Evolutionary conservation across 2,113 vertebrate genomes (phyloP).

Genomic region (Poeciliopsis occidentalis): DNA sequence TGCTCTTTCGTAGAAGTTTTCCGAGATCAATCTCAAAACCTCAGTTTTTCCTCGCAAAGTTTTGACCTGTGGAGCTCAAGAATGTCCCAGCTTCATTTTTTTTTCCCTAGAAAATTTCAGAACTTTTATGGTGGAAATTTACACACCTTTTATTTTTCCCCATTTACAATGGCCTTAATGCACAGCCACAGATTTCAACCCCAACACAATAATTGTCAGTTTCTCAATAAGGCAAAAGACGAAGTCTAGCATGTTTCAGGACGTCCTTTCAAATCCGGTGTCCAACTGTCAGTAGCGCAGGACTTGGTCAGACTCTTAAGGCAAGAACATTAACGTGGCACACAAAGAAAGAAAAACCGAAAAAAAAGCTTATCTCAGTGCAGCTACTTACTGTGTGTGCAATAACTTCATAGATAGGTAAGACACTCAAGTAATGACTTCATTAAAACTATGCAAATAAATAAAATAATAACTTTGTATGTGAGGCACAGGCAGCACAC

Average conservation of each 20-base stretch:
- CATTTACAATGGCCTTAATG: no score
- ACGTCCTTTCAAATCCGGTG: neutral
- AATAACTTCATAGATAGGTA: conserved; percentile 31
- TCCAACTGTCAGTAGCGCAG: conserved; percentile 41
- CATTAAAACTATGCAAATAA: conserved; percentile 65
- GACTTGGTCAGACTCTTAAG: conserved; percentile 47
- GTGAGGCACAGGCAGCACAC: conserved; percentile 45
- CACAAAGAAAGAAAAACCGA: neutral
- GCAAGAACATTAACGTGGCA: conserved; percentile 39
- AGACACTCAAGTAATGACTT: conserved; percentile 35
- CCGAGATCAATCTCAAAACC: no score
- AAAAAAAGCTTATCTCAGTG: conserved; percentile 66
- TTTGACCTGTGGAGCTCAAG: no score
- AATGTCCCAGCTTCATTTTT: no score
- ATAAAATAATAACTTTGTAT: conserved; percentile 48
- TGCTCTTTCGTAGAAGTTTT: no score
- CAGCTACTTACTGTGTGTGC: conserved; percentile 54
- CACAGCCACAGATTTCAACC: no score
- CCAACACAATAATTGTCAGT: neutral
- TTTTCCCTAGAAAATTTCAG: no score
- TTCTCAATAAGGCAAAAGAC: conserved; percentile 28
- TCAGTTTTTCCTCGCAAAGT: no score
- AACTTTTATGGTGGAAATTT: no score
- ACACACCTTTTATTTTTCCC: no score
- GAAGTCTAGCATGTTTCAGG: neutral